phyloP scores from a whole-genome alignment of 2,797 vertebrate species.

The Sternarchorhynchus goeldii region DNA sequence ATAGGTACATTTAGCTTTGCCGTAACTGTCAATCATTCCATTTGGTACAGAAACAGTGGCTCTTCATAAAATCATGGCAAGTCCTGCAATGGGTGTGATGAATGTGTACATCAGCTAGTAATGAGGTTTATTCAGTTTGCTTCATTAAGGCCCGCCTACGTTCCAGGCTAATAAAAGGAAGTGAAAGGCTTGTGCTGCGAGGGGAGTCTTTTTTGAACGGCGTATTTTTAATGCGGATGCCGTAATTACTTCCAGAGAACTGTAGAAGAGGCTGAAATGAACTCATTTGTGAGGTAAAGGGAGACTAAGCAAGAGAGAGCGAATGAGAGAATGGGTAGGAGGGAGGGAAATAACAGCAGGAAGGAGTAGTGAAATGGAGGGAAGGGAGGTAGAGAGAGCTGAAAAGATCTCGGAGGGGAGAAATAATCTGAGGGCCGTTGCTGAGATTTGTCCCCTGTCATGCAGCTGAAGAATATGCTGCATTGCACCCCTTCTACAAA shows the following conservation, averaged over 20 bases:
- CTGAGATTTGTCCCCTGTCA: slow-evolving; percentile 25
- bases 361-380: neutral
- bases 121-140: slow-evolving; percentile 47
- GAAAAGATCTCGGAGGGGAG: slow-evolving; percentile 7
- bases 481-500: slow-evolving; percentile 33
- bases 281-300: slow-evolving; percentile 37
- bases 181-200: slow-evolving; percentile 37
- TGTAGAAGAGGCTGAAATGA: slow-evolving; percentile 48
- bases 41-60: slow-evolving; percentile 28
- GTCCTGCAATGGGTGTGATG: slow-evolving; percentile 35
- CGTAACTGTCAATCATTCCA: slow-evolving; percentile 36
- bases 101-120: slow-evolving; percentile 54
- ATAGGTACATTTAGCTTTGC: slow-evolving; percentile 38
- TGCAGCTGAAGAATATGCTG: slow-evolving; percentile 39
- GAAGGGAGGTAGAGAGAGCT: neutral
- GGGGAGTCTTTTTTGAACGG: slow-evolving; percentile 30
- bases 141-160: slow-evolving; percentile 57
- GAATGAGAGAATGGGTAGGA: neutral
- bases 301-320: slow-evolving; percentile 9
- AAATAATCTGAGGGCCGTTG: slow-evolving; percentile 20
- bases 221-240: slow-evolving; percentile 24
- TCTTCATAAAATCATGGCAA: slow-evolving; percentile 34
- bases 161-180: slow-evolving; percentile 50
- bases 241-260: slow-evolving; percentile 56
- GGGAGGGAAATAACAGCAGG: neutral